Conservation (phyloP, 2,888 invertebrate species). For the Zelleria hepariella region DNA sequence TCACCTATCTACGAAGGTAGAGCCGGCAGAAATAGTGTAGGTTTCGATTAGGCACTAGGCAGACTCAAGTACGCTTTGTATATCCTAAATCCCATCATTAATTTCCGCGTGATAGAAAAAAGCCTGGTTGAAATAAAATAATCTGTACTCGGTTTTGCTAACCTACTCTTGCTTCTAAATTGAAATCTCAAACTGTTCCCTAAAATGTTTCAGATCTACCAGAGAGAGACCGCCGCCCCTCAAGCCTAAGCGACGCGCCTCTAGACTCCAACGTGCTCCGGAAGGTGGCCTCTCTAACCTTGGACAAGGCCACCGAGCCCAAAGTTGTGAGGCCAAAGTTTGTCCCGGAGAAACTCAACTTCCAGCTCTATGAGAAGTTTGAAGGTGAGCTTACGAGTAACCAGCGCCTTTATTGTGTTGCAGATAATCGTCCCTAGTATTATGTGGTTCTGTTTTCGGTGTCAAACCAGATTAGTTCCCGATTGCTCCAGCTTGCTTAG, state of each 20-base stretch:
- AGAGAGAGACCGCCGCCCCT: conserved; percentile 53
- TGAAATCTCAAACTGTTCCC: background rate
- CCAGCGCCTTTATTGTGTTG: too few relatives aligned
- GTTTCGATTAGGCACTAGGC: too few relatives aligned
- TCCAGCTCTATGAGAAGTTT: conserved; percentile 90
- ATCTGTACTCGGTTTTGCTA: background rate
- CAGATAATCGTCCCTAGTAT: too few relatives aligned
- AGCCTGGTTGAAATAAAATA: background rate
- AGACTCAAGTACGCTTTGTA: too few relatives aligned
- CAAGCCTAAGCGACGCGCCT: conserved; percentile 65
- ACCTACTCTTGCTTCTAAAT: background rate
- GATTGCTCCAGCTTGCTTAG: too few relatives aligned
- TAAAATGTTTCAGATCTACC: conserved; percentile 22
- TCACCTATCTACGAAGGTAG: too few relatives aligned
- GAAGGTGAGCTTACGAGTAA: conserved; percentile 80
- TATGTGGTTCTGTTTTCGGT: too few relatives aligned
- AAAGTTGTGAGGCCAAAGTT: conserved; percentile 79
- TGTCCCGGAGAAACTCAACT: conserved; percentile 89
- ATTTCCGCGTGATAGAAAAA: too few relatives aligned
- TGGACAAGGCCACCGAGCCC: conserved; percentile 80
- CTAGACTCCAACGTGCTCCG: conserved; percentile 81
- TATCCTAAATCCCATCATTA: too few relatives aligned
- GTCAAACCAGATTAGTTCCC: too few relatives aligned
- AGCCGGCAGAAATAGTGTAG: background rate
- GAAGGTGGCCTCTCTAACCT: conserved; percentile 87